These are phyloP conservation scores for Hydroisotoma schaefferi DNA, from an alignment of 2,888 invertebrate genomes.

Conservation along the genomic window DNA sequence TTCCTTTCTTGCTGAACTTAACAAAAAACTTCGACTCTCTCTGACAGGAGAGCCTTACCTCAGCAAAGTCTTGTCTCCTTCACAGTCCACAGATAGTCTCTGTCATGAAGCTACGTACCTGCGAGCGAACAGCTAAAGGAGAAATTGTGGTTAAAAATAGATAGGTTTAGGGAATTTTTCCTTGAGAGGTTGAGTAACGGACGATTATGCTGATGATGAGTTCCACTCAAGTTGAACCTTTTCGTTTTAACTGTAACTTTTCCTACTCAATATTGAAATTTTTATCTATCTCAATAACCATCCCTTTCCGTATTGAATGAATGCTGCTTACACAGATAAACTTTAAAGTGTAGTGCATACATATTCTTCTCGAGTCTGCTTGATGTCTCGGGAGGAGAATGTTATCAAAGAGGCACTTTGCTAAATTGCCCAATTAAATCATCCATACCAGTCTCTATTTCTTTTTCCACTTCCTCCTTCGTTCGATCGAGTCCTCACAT, in stretches of 20 bases:
- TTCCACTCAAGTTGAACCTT: background rate
- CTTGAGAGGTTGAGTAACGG: background rate
- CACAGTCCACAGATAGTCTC: no score
- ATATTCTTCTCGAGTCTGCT: background rate
- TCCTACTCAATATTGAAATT: constrained; percentile 13
- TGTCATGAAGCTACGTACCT: no score
- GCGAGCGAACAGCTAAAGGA: no score
- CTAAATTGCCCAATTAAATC: constrained; percentile 42
- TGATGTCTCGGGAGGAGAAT: constrained; percentile 26
- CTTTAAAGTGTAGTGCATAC: background rate
- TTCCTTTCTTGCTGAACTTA: no score
- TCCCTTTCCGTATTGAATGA: background rate
- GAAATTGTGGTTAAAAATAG: no score
- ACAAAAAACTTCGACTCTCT: no score
- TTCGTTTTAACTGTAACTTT: constrained; percentile 7
- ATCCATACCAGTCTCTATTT: constrained; percentile 14
- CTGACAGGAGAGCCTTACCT: no score
- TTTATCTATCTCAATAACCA: background rate
- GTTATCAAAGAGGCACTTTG: constrained; percentile 41
- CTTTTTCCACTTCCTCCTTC: constrained; percentile 8
- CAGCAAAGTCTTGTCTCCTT: no score
- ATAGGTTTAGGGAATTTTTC: no score
- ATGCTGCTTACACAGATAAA: background rate
- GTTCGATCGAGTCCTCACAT: constrained; percentile 1
- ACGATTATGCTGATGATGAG: constrained; percentile 6